Conservation (phyloP, 2,113 vertebrate species). For the cattle (Bos taurus) region ARS-UCD2.0 NC_037330.1:100221001-100221500, state of each 20-base stretch:
- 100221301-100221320: not conserved
- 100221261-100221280: not conserved
- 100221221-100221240: not conserved
- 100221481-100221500: not conserved
- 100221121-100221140: not conserved
- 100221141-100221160: not conserved
- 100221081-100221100: not conserved
- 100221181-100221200: not conserved
- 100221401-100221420: not conserved
- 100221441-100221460: not conserved
- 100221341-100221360: not conserved
- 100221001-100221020: not conserved
- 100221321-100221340: not conserved
- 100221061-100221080: not conserved
- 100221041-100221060: not conserved
- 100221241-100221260: not conserved
- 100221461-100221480: not conserved
- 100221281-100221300: not conserved
- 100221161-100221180: not conserved
- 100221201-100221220: not conserved
- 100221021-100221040: not conserved
- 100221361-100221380: not conserved
- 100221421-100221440: not conserved
- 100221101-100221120: not conserved
- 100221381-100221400: not conserved